phyloP scores from a whole-genome alignment of 2,888 invertebrate species.

The Enchytraeus crypticus region DNA sequence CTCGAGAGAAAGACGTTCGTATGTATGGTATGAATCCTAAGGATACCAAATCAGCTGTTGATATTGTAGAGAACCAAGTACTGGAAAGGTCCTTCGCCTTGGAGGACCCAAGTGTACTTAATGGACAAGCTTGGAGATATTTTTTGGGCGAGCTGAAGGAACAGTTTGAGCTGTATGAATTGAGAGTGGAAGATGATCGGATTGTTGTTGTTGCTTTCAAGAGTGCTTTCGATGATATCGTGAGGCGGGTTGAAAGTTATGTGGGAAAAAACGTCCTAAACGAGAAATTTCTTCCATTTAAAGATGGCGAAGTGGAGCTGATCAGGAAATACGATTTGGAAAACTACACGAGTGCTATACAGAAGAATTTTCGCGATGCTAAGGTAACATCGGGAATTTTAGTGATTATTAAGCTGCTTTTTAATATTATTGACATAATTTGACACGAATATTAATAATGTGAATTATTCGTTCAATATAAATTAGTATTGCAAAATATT shows the following conservation, averaged over 20 bases:
- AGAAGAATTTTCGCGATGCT: no score
- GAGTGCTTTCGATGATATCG: background rate
- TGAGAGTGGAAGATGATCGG: background rate
- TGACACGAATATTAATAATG: no score
- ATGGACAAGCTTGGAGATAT: background rate
- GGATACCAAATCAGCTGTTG: background rate
- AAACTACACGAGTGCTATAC: no score
- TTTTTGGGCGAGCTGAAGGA: background rate
- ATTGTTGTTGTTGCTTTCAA: background rate
- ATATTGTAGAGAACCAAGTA: background rate
- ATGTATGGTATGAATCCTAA: background rate
- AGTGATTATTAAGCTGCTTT: no score
- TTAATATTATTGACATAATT: no score
- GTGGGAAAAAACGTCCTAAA: background rate
- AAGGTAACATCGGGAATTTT: no score
- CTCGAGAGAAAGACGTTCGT: background rate
- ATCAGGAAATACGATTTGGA: background rate
- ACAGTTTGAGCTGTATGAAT: background rate
- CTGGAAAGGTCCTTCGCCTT: background rate
- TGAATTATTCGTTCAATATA: no score
- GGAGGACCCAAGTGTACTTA: background rate
- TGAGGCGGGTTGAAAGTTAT: background rate
- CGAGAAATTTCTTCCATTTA: background rate
- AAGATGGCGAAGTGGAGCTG: background rate
- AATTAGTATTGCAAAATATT: no score